A percentile compares a stretch with the other conserved stretches of the same genome.
Evolutionary conservation across 2,888 invertebrate species (phyloP).

Genomic region (Melinopterus prodromus): DNA sequence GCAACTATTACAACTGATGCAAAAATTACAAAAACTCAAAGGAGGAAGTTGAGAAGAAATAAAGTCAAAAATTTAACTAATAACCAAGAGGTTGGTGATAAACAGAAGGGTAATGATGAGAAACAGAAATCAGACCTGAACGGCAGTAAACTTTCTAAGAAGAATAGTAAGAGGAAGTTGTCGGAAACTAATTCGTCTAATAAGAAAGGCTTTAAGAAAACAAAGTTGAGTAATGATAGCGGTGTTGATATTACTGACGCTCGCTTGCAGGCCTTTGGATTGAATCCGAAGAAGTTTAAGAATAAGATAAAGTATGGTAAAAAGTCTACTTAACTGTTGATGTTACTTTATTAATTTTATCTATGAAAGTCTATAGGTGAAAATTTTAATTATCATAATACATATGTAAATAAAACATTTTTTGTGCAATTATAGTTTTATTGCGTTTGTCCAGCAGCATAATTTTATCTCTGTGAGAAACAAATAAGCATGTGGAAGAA

Average conservation of each 20-base stretch:
- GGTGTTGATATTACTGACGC: constrained; percentile 70
- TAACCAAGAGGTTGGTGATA: not conserved
- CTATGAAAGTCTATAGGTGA: not conserved
- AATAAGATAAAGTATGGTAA: constrained; percentile 72
- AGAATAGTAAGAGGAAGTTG: constrained; percentile 28
- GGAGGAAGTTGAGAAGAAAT: not conserved
- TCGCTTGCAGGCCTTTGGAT: constrained; percentile 88
- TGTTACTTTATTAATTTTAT: constrained; percentile 6
- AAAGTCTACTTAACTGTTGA: constrained; percentile 9
- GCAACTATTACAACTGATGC: not conserved
- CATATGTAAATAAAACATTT: not conserved
- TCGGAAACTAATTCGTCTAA: constrained; percentile 31
- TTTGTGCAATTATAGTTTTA: not conserved
- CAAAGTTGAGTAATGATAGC: constrained; percentile 22
- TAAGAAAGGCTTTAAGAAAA: constrained; percentile 30
- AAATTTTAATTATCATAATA: constrained; percentile 6
- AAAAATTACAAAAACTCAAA: constrained; percentile 10
- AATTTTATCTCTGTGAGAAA: too few relatives aligned
- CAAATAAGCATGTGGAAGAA: too few relatives aligned
- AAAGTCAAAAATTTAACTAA: not conserved
- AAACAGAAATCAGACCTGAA: constrained; percentile 6
- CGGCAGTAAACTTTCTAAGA: constrained; percentile 7
- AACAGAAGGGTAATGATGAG: not conserved
- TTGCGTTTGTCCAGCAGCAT: not conserved
- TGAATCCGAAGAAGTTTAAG: constrained; percentile 89